Base-by-base conservation (phyloP, 1,140 invertebrate species). In the Cydia fagiglandana region DNA sequence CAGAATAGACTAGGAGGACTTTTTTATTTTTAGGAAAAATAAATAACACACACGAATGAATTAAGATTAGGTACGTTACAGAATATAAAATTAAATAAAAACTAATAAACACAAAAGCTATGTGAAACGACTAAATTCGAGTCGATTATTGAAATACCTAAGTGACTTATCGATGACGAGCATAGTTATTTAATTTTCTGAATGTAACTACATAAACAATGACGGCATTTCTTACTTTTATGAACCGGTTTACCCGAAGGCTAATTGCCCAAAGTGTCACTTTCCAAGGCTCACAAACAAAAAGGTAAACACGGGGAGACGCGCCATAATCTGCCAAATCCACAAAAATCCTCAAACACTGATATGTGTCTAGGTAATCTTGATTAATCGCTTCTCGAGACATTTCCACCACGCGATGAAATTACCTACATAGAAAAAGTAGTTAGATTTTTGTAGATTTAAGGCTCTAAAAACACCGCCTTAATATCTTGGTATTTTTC, bases 371-470 rank as follows among this genome's bases (percentile, higher is more conserved):
- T 45, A 81, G 79, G 84, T 91, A 86, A 89, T 85, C 76, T 81
- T 90, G 89, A 92, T 92, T 88, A 92, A 92, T 92, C 78, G 81
- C 79, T 75, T 79, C 78, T 81, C 77, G 78, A 81, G 64, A 83
- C 82, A 79, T 86, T 88, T 87, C 82, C 82, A 82, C 77, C 73
- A 68, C 34, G 45, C 68, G 10, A 73, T 61, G 56, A 61, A 61
- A 61, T 24, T 61, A 24, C 9, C 38, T 41, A 10, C 9, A 24
- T 3, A 12, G n/a, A 24, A 61, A 61, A 61, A 24, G 56, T 61
- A 61, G 17, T 47, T 47, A 15, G 45, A 15, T 3, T 47, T 15
- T 47, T 47, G 38, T 0, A 41, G 1, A 41, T 7, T 3, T 10
- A 45, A 41, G 41, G 10, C 41, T 2, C 41, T 10, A 45, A 45